These are phyloP conservation scores for Rhimphoctona megacephalus DNA, from an alignment of 2,888 invertebrate species.

Conservation along the genomic window DNA sequence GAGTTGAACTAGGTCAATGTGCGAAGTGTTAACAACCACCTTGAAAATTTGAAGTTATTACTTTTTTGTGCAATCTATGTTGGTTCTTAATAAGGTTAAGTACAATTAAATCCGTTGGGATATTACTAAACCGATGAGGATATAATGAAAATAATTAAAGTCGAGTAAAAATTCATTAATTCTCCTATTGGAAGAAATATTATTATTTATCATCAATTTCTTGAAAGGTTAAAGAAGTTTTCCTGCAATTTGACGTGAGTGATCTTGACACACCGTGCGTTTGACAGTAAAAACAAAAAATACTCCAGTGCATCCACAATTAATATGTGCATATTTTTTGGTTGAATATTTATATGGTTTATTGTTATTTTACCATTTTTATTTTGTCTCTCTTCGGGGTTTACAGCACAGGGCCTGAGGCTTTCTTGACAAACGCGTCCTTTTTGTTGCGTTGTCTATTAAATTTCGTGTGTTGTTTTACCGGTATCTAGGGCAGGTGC, in stretches of 20 bases:
- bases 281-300: constrained; percentile 35
- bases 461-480: constrained; percentile 75
- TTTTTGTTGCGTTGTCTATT: constrained; percentile 54
- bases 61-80: not conserved
- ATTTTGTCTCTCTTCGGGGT: constrained; percentile 51
- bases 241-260: constrained; percentile 14
- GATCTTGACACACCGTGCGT: constrained; percentile 11
- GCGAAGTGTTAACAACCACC: not conserved
- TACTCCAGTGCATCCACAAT: constrained; percentile 12
- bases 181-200: not conserved
- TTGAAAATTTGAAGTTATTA: too few species aligned
- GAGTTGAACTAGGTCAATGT: not conserved
- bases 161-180: not conserved
- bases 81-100: not conserved
- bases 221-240: not conserved
- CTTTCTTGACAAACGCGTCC: constrained; percentile 48
- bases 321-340: constrained; percentile 21
- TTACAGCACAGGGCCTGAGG: constrained; percentile 36
- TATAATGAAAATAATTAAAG: not conserved
- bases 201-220: constrained; percentile 1
- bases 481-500: constrained; percentile 78
- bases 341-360: constrained; percentile 9
- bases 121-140: not conserved
- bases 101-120: not conserved
- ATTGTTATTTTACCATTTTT: constrained; percentile 59